Evolutionary conservation across 2,113 vertebrate genomes (phyloP).

Genomic region (Alaudala cheleensis): DNA sequence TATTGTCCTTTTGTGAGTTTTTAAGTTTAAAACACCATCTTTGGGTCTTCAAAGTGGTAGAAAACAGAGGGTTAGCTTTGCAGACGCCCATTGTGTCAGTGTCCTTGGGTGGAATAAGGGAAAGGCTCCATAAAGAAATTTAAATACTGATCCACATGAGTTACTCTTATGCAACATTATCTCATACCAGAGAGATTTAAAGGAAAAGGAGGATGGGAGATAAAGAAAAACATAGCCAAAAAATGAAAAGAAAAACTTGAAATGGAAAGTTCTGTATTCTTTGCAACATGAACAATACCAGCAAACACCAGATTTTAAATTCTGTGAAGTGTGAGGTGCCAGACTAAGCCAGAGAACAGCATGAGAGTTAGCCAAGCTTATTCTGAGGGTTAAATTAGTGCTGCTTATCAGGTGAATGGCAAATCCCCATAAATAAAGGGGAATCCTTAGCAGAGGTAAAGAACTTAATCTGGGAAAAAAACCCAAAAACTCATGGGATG

Average conservation of each 20-base stretch:
- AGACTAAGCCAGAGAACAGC: not conserved
- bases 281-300: not conserved
- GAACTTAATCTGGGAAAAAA: not conserved
- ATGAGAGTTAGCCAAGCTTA: not conserved
- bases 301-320: not conserved
- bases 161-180: not conserved
- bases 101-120: not conserved
- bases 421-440: not conserved
- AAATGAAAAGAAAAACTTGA: not conserved
- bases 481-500: not conserved
- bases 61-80: not conserved
- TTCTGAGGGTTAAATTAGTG: not conserved
- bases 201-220: not conserved
- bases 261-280: not conserved
- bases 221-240: not conserved
- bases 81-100: not conserved
- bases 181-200: not conserved
- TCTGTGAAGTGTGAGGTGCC: not conserved
- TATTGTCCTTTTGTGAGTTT: not conserved
- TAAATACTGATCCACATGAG: not conserved
- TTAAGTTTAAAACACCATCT: not conserved
- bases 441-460: not conserved
- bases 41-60: not conserved
- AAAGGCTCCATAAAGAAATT: not conserved
- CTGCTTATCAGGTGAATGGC: not conserved